These are phyloP conservation scores for Grapholita molesta DNA, from an alignment of 1,140 invertebrate genomes.

Conservation along the genomic window DNA sequence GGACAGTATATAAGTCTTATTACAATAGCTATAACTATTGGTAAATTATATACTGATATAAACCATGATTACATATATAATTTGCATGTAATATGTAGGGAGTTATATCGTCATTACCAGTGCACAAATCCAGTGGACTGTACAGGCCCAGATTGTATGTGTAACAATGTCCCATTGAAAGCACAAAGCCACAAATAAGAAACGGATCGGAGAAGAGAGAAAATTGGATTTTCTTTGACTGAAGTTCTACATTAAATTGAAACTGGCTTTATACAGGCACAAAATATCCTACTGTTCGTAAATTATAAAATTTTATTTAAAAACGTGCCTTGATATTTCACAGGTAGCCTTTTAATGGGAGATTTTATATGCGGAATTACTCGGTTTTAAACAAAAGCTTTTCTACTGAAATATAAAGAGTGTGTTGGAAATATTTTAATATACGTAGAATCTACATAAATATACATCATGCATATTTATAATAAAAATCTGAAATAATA, in stretches of 20 bases:
- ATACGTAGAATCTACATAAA: too few relatives aligned
- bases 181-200: constrained; percentile 31
- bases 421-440: too few relatives aligned
- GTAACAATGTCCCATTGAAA: constrained; percentile 29
- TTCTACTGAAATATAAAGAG: too few relatives aligned
- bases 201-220: constrained; percentile 24
- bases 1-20: too few relatives aligned
- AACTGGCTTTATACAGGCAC: constrained; percentile 7
- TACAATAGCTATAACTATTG: background rate
- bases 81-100: constrained; percentile 1
- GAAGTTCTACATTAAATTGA: constrained; percentile 14
- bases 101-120: background rate
- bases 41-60: background rate
- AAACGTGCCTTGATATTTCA: background rate
- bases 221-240: constrained; percentile 34
- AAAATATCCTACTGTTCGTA: constrained; percentile 4
- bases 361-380: background rate
- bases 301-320: constrained; percentile 9
- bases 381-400: background rate
- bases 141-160: background rate
- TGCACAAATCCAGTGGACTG: constrained; percentile 2
- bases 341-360: background rate
- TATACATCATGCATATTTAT: too few relatives aligned
- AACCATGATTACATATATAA: background rate
- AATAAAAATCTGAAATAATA: too few relatives aligned